These are phyloP conservation scores for Babyrousa celebensis DNA, from an alignment of 2,797 vertebrate genomes.

Conservation along the genomic window DNA sequence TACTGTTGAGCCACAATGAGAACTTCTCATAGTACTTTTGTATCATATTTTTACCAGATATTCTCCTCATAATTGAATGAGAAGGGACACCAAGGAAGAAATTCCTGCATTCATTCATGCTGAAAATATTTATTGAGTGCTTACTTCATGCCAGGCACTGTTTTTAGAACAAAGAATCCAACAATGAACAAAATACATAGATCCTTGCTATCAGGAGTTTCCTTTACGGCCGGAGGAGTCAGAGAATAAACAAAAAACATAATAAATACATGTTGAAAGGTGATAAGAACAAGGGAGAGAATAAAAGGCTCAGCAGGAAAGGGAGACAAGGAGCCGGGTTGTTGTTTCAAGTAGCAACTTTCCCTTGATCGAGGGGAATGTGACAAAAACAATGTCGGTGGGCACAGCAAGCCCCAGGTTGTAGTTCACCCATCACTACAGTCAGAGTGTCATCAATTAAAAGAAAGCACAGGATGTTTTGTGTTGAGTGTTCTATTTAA, in stretches of 20 bases:
- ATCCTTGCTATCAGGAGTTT: not conserved
- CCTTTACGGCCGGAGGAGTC: not conserved
- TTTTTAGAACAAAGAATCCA: not conserved
- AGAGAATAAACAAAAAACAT: not conserved
- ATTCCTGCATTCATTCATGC: not conserved
- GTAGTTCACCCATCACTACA: not conserved
- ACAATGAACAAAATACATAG: not conserved
- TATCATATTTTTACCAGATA: not conserved
- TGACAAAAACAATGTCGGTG: not conserved
- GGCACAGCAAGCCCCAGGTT: not conserved
- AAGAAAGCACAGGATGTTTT: constrained; percentile 83
- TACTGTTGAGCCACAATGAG: too few species aligned
- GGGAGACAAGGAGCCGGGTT: not conserved
- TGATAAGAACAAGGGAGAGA: not conserved
- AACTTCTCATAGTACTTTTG: not conserved
- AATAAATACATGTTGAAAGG: constrained; percentile 12
- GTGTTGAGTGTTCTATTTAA: constrained; percentile 74
- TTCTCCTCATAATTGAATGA: not conserved
- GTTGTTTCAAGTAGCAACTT: not conserved
- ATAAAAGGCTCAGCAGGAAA: not conserved
- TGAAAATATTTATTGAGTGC: not conserved
- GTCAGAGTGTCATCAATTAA: constrained; percentile 27
- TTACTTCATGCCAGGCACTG: not conserved
- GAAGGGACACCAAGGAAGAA: constrained; percentile 3
- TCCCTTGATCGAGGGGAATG: not conserved